Conservation (phyloP, 2,797 vertebrate species). For the Florisuga fusca region DNA sequence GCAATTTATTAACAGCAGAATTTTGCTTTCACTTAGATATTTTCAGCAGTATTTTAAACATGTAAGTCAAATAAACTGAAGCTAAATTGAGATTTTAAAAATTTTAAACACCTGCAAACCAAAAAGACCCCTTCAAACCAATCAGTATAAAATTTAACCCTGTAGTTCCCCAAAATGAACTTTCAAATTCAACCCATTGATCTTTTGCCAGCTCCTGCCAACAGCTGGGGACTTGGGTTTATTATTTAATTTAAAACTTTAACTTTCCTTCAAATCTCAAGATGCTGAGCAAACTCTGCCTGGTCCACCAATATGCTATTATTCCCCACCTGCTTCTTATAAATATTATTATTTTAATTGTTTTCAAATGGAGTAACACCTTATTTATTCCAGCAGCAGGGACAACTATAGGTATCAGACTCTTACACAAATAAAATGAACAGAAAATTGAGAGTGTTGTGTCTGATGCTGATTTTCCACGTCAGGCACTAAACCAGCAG, state of each 20-base stretch:
- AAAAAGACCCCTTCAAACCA: background rate
- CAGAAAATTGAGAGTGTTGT: background rate
- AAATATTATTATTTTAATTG: background rate
- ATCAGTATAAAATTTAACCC: background rate
- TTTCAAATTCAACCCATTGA: background rate
- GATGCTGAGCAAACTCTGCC: background rate
- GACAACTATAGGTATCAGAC: background rate
- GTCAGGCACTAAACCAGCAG: background rate
- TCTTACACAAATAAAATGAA: background rate
- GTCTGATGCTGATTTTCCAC: background rate
- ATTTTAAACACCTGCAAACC: background rate
- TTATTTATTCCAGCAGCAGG: background rate
- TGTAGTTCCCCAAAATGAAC: background rate
- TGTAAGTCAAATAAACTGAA: background rate
- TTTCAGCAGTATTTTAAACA: background rate
- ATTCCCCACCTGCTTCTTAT: background rate
- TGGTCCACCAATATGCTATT: fast-evolving
- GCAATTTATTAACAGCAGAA: background rate
- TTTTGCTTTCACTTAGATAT: background rate
- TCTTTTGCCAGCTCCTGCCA: background rate
- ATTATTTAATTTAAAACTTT: background rate
- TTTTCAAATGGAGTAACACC: background rate
- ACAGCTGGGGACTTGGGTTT: background rate
- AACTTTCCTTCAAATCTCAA: background rate
- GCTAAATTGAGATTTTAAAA: background rate